Base-by-base conservation (phyloP, 2,113 vertebrate genomes). In the Orycteropus afer region DNA sequence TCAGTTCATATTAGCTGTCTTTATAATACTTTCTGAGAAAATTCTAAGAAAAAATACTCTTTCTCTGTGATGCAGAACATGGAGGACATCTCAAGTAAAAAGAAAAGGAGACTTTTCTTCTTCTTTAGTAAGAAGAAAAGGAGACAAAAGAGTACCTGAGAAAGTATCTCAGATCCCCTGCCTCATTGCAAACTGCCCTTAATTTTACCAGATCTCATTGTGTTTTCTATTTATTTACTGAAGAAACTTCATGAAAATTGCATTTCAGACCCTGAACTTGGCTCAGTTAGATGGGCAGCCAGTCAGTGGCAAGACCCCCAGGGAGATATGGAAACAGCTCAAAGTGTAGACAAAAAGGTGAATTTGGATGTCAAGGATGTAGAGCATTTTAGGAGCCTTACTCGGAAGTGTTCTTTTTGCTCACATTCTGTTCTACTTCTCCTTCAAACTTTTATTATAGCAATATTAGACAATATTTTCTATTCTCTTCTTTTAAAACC, bases 401-500 rank as follows among this genome's bases (percentile, higher is more conserved):
- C 42, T 92, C 40, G n/a, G 23, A 90, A 73, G 34, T 42, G 9
- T 5, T 59, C 42, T 91, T 32, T 88, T 76, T 87, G 77, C 65
- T 55, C 45, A 78, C 22, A 55, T 45, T 73, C 73, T 40, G 11
- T 18, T 79, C 17, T 51, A 61, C 14, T 94, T 88, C 37, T 79
- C 34, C 47, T 86, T 93, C 34, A 94, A 96, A 84, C 27, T 7
- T 55, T 90, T 32, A 69, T 59, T 90, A 80, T 37, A 59, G 27
- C 37, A 85, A 57, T 65, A 67, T 73, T 85, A 37, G 29, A 32
- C 77, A 93, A 4, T 1, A 85, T 80, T 93, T 95, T 78, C 29
- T 79, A 45, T 76, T 76, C 32, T 86, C 32, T 88, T 80, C 67
- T 86, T 47, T 65, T 89, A 79, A 93, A 94, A 55, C 37, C 55